phyloP scores from a whole-genome alignment of 2,888 invertebrate genomes.

The Agrotis segetum region DNA sequence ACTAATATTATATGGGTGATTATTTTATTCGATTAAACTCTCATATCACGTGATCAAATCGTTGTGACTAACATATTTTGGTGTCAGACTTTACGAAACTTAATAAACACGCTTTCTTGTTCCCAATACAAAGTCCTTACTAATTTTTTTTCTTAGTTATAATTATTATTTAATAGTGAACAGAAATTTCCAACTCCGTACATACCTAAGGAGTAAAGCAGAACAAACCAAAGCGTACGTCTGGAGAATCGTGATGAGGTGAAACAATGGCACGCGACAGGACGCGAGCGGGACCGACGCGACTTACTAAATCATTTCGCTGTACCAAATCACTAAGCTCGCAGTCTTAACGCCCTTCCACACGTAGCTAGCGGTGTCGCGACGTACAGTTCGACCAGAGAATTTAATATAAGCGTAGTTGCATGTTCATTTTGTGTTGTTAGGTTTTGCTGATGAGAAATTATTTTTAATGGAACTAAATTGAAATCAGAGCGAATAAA shows the following conservation, averaged over 20 bases:
- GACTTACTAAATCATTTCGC: slow-evolving; percentile 79
- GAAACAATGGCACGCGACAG: slow-evolving; percentile 75
- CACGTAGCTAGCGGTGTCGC: slow-evolving; percentile 57
- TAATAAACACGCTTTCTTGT: not conserved
- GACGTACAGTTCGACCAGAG: slow-evolving; percentile 57
- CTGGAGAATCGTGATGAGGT: slow-evolving; percentile 79
- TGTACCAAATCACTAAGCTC: slow-evolving; percentile 77
- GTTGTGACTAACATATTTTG: not conserved
- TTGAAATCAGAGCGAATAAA: slow-evolving; percentile 22
- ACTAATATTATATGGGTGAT: no score
- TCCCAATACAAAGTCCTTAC: no score
- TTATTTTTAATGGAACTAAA: slow-evolving; percentile 34
- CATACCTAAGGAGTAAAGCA: slow-evolving; percentile 32
- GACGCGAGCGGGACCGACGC: slow-evolving; percentile 63
- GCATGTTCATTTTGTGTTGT: slow-evolving; percentile 31
- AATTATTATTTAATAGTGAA: not conserved
- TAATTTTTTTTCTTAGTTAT: not conserved
- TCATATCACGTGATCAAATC: not conserved
- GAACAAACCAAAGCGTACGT: slow-evolving; percentile 66
- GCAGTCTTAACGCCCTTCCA: slow-evolving; percentile 64
- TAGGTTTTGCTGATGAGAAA: slow-evolving; percentile 48
- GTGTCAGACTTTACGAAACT: no score
- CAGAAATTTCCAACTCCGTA: slow-evolving; percentile 5
- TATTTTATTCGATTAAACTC: no score
- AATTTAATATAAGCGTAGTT: slow-evolving; percentile 62